Conservation (phyloP, 2,113 vertebrate genomes). For the Herpetotheres cachinnans region DNA sequence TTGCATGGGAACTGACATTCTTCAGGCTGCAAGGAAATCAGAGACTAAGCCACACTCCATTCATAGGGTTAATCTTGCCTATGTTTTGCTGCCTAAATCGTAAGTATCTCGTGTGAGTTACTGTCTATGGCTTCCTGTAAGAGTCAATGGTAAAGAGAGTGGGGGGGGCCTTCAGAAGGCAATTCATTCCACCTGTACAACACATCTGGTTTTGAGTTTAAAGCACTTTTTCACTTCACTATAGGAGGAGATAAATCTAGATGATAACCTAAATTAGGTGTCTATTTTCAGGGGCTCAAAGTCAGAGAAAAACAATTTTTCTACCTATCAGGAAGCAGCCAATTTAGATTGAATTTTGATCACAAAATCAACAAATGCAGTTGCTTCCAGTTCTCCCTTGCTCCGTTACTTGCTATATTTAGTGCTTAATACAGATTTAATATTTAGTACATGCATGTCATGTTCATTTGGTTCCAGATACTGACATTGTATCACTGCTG, state of each 20-base stretch:
- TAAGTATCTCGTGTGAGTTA: not conserved
- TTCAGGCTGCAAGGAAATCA: not conserved
- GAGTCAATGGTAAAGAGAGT: not conserved
- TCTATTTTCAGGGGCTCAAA: not conserved
- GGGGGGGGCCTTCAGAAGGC: not conserved
- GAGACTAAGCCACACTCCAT: not conserved
- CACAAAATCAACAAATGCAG: not conserved
- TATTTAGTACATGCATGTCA: not conserved
- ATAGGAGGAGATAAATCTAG: not conserved
- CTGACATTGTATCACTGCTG: not conserved
- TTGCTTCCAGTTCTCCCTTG: not conserved
- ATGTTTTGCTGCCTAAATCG: not conserved
- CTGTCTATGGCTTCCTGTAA: not conserved
- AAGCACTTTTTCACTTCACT: not conserved
- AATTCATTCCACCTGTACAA: not conserved
- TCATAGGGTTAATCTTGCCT: not conserved
- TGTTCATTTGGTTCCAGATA: not conserved
- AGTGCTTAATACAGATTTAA: not conserved
- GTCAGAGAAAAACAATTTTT: not conserved
- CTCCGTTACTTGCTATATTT: not conserved
- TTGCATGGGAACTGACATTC: not conserved
- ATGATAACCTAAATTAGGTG: not conserved
- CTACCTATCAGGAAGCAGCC: not conserved
- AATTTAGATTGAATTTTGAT: not conserved
- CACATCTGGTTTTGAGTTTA: not conserved